Conservation (phyloP, 2,888 invertebrate genomes). For the Ornithoptera alexandrae region DNA sequence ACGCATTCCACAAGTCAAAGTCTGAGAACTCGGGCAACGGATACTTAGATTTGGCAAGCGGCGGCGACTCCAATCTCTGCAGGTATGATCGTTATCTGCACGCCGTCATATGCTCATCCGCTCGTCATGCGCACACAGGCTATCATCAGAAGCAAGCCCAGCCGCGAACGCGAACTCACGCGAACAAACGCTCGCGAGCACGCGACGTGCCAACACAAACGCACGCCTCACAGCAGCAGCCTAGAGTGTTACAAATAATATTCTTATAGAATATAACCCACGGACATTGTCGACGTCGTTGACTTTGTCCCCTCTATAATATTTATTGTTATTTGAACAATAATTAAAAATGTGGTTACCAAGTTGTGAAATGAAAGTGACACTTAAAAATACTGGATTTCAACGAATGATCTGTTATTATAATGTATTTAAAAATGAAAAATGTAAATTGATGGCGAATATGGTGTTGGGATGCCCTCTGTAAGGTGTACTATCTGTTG, state of each 20-base stretch:
- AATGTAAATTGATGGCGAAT: no score
- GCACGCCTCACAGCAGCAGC: constrained; percentile 55
- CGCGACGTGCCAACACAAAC: constrained; percentile 58
- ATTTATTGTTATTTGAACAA: constrained; percentile 18
- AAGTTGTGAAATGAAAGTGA: constrained; percentile 45
- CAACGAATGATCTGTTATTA: background rate
- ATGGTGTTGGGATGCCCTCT: no score
- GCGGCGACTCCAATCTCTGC: constrained; percentile 78
- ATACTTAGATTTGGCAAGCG: constrained; percentile 81
- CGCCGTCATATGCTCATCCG: constrained; percentile 81
- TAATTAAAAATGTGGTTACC: constrained; percentile 49
- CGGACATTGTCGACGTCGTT: constrained; percentile 45
- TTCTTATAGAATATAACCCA: constrained; percentile 69
- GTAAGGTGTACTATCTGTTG: no score
- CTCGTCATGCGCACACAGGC: constrained; percentile 71
- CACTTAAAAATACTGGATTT: constrained; percentile 25
- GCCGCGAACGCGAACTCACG: constrained; percentile 45
- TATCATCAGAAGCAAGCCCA: constrained; percentile 67
- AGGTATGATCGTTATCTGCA: constrained; percentile 82
- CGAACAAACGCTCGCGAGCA: constrained; percentile 56
- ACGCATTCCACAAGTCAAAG: constrained; percentile 65
- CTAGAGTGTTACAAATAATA: constrained; percentile 73
- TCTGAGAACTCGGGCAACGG: constrained; percentile 72
- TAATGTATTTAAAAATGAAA: constrained; percentile 2
- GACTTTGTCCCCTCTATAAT: constrained; percentile 47